Evolutionary conservation across 2,797 vertebrate species (phyloP), one percentile per base, ranked within the genome.

Genomic region (Aeoliscus strigatus): DNA sequence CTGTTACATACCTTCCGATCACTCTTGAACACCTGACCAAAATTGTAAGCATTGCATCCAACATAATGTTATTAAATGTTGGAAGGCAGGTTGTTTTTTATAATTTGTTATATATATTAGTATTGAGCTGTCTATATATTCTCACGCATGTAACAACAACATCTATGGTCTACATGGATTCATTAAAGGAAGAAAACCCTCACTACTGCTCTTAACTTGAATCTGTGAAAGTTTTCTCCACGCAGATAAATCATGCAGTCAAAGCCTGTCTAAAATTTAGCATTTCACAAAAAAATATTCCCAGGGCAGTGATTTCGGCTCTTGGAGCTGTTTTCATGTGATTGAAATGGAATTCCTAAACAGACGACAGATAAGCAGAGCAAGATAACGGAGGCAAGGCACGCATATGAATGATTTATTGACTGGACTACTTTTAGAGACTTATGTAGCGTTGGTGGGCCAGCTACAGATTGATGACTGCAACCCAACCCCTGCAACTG

Each of bases 241-340:
- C 49, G 39, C 30, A 4, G 32, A 75, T 58, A 55, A 50, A 65
- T 59, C 64, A 43, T 35, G 58, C 63, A 55, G 50, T 68, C 71
- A 66, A 28, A 47, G 39, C 31, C 42, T 40, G 45, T 58, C 47
- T 28, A 32, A 54, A 51, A 34, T 52, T 58, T 64, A 51, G 25
- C 33, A 71, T 70, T 37, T 18, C 55, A 39, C 29, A 14, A 14
- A 14, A 17, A 25, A 10, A 3, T 60, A 51, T 58, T 79, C 66
- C 75, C 70, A 57, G 16, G 2, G 18, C 25, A n/a, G 37, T 4
- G 35, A 6, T 6, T 38, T 43, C 27, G n/a, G 21, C 2, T 18
- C 44, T 47, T 3, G 2, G 8, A 28, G 43, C 30, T 14, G 14
- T 27, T 40, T 28, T 32, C 32, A 24, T 8, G 18, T 34, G 40